Conservation (phyloP, 2,888 invertebrate genomes). For the Lapara coniferarum region DNA sequence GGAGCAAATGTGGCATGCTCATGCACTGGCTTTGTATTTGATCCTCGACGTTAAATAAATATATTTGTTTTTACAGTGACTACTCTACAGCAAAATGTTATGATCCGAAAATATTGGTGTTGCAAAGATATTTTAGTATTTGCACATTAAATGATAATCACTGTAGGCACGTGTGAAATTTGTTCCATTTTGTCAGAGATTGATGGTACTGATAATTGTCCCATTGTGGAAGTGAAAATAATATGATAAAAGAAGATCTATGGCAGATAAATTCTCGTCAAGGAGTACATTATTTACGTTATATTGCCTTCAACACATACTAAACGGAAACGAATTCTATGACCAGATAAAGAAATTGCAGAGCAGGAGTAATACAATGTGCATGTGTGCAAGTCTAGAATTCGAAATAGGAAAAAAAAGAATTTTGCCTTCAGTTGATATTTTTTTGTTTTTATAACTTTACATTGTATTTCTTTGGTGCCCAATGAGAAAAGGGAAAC, state of each 20-base stretch:
- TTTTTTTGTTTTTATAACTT: neutral
- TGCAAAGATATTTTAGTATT: conserved; percentile 79
- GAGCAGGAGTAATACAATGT: neutral
- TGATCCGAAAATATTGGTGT: conserved; percentile 77
- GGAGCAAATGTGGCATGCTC: conserved; percentile 50
- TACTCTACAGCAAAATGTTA: conserved; percentile 78
- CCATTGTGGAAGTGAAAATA: neutral
- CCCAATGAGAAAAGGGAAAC: neutral
- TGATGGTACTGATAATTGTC: conserved; percentile 8
- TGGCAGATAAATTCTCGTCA: neutral
- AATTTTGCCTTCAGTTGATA: conserved; percentile 14
- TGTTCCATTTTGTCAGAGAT: conserved; percentile 33
- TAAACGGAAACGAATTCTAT: neutral
- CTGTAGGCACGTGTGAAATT: conserved; percentile 74
- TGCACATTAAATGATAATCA: conserved; percentile 72
- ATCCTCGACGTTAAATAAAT: conserved; percentile 72
- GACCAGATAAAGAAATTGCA: neutral
- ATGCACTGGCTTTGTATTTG: conserved; percentile 48
- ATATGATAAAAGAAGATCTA: neutral
- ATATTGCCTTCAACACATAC: neutral
- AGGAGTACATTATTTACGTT: neutral
- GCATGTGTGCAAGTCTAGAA: too few relatives aligned
- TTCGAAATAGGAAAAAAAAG: neutral
- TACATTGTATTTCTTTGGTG: too few relatives aligned
- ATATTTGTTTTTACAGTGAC: conserved; percentile 83